A percentile compares a stretch with the other conserved stretches of the same genome.
Conservation (phyloP, 2,797 vertebrate species). For the Rhadinocentrus ornatus region DNA sequence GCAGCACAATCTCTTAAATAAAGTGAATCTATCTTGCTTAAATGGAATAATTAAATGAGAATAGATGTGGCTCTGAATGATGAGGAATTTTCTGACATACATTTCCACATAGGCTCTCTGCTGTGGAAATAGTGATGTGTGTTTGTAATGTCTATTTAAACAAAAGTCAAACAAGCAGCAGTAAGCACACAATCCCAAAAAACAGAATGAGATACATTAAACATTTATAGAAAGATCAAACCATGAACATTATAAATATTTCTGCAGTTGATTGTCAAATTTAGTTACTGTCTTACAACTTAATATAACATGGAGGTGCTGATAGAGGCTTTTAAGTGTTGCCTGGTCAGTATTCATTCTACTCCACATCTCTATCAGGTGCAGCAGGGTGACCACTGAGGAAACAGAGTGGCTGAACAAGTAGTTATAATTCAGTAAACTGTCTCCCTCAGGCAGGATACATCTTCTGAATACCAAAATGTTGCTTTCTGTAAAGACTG, state of each 20-base stretch:
- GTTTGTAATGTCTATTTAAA: conserved; percentile 25
- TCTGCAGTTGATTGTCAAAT: not conserved
- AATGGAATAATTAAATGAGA: conserved; percentile 13
- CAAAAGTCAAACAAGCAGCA: not conserved
- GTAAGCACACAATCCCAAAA: not conserved
- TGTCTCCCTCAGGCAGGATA: conserved; percentile 63
- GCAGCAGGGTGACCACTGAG: conserved; percentile 28
- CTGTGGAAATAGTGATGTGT: conserved; percentile 4
- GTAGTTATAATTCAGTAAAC: conserved; percentile 60
- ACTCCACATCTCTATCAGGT: conserved; percentile 48
- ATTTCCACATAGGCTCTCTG: conserved; percentile 15
- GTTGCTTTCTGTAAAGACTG: conserved; percentile 44
- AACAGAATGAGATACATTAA: conserved; percentile 15
- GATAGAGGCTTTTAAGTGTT: conserved; percentile 53
- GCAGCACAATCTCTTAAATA: conserved; percentile 40
- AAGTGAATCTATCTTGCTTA: conserved; percentile 13
- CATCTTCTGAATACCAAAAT: conserved; percentile 68
- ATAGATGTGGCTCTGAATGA: conserved; percentile 15
- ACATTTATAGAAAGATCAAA: conserved; percentile 14
- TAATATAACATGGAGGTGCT: conserved; percentile 8
- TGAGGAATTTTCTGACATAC: conserved; percentile 3
- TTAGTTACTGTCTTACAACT: not conserved
- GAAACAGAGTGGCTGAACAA: conserved; percentile 46
- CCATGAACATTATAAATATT: not conserved
- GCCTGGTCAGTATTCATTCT: conserved; percentile 26